Base-by-base conservation (phyloP, 1,140 invertebrate genomes). In the Solenopsis fugax region DNA sequence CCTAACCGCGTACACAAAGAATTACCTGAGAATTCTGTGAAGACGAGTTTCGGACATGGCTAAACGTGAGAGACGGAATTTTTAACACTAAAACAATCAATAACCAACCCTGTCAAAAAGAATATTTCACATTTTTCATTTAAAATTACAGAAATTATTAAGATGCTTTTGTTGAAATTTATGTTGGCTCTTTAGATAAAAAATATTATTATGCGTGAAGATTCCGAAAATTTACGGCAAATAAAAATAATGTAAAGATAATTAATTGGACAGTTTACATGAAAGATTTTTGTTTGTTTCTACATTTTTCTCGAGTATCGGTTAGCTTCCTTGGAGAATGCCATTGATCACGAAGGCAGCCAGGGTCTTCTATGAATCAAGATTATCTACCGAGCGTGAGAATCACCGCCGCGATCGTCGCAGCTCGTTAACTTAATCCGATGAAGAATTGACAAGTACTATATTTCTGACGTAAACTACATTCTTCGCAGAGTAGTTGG, bases 361-460 rank as follows among this genome's bases (percentile, higher is more conserved):
- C 60, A 29, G 62, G 34, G 12, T 54, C 29, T 80, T 81, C 37
- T 81, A 69, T 81, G 64, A 81, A 81, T 81, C 62, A 71, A 56
- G 78, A 71, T 81, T 81, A 81, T 71, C 64, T 58, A 41, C 13
- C 34, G 78, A 52, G 45, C n/a, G 24, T 65, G 76, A 54, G 78
- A 81, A 81, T 54, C 21, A 34, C 2, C 16, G 34, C n/a, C 77
- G 48, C 48, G 60, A 78, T 24, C 76, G 16, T 21, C 76, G 21
- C 24, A 37, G 16, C 64, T 81, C 64, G 48, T 80, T 80, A 80
- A 80, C 34, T 81, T 81, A 81, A 81, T 71, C 78, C 78, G 78
- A 81, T 71, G 50, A 81, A 71, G 21, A 71, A 81, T 81, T 56
- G 64, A 81, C 77, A 71, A 80, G 18, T 71, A 10, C 73, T 62